These are phyloP conservation scores for Temnothorax rugatulus DNA, from an alignment of 2,888 invertebrate species.

Conservation along the genomic window DNA sequence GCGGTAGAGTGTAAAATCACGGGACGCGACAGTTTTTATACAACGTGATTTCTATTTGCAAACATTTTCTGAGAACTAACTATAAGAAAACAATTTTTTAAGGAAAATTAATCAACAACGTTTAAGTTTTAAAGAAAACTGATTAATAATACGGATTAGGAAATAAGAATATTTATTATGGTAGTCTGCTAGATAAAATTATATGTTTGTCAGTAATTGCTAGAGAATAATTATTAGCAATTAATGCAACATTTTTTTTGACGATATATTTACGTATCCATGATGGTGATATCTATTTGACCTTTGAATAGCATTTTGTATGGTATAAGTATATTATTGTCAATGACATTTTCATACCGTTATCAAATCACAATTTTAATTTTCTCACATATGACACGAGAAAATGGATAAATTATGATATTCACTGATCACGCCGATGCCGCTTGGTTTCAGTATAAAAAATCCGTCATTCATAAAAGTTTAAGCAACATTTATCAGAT, in stretches of 20 bases:
- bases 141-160: background rate
- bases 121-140: background rate
- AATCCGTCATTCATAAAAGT: background rate
- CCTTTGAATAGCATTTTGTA: background rate
- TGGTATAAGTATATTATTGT: background rate
- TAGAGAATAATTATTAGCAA: background rate
- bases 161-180: background rate
- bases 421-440: background rate
- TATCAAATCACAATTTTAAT: background rate
- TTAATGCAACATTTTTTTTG: background rate
- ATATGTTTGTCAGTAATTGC: background rate
- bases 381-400: background rate
- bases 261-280: background rate
- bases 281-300: background rate
- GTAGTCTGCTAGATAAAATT: background rate
- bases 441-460: background rate
- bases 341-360: background rate
- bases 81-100: background rate
- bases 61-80: background rate
- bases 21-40: slow-evolving; percentile 9
- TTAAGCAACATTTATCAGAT: background rate
- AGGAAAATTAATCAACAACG: too few species aligned
- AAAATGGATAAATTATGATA: background rate
- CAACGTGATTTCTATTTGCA: background rate
- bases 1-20: slow-evolving; percentile 30